A percentile compares a stretch with the other conserved stretches of the same genome.
Conservation (phyloP, 2,797 vertebrate genomes). For the Potorous gilbertii region DNA sequence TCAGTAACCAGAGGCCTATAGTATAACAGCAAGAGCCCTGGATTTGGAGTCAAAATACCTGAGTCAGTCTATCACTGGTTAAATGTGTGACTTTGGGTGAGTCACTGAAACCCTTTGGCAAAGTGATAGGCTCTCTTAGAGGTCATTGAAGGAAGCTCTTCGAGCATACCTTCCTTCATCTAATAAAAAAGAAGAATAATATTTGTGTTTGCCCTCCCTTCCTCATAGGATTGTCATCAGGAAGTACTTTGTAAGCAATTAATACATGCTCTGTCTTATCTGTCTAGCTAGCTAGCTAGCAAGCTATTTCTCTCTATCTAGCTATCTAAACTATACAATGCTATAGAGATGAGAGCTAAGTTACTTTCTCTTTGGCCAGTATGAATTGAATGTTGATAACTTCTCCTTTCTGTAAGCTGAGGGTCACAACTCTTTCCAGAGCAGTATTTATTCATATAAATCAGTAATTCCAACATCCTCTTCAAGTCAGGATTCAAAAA, state of each 20-base stretch:
- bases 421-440: neutral
- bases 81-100: neutral
- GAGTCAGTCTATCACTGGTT: neutral
- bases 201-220: neutral
- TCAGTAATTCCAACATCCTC: neutral
- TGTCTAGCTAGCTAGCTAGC: neutral
- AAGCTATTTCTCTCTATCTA: neutral
- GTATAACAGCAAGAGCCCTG: neutral
- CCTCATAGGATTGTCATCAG: neutral
- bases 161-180: neutral
- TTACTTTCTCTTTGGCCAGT: neutral
- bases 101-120: neutral
- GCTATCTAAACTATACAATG: neutral
- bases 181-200: neutral
- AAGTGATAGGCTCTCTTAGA: neutral
- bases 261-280: neutral
- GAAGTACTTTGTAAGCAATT: neutral
- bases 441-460: neutral
- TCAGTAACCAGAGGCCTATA: neutral
- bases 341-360: neutral
- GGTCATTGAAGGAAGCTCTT: neutral
- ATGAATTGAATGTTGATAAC: neutral
- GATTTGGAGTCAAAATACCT: neutral
- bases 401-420: neutral
- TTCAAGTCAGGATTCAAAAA: neutral